Conservation (phyloP, 2,113 vertebrate genomes). For the Morphnarchus princeps region DNA sequence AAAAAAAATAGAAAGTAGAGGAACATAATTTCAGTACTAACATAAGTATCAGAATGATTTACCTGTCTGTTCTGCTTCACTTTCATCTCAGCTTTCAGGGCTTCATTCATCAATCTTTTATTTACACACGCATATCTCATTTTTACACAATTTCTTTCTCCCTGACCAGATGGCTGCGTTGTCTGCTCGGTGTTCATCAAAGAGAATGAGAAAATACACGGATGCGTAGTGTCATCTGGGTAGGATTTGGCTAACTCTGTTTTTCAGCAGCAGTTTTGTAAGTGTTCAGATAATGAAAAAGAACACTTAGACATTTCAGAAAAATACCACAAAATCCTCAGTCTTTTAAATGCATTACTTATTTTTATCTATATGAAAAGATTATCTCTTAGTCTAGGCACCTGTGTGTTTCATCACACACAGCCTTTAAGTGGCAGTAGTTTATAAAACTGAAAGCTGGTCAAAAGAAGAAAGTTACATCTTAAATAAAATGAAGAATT, state of each 20-base stretch:
- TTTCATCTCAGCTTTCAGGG: constrained; percentile 70
- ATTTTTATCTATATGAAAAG: neutral
- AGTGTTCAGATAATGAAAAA: neutral
- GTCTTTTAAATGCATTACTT: neutral
- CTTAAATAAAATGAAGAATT: neutral
- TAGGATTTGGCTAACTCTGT: neutral
- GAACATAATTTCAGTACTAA: constrained; percentile 73
- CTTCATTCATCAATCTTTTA: constrained; percentile 77
- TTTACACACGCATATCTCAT: constrained; percentile 70
- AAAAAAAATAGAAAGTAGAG: constrained; percentile 27
- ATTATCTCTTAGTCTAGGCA: neutral
- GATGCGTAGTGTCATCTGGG: constrained; percentile 2
- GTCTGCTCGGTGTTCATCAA: constrained; percentile 51
- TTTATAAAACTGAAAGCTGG: neutral
- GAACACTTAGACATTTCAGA: neutral
- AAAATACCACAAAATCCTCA: neutral
- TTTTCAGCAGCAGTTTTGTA: neutral
- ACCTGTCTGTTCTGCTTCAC: constrained; percentile 67
- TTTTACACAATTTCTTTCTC: constrained; percentile 61
- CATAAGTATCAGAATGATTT: constrained; percentile 77
- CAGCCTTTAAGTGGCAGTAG: neutral
- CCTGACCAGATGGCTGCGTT: constrained; percentile 54
- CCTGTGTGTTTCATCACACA: neutral
- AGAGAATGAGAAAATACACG: neutral
- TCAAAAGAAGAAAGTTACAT: neutral